Conservation (phyloP, 2,797 vertebrate species). For the Apogon talboti region DNA sequence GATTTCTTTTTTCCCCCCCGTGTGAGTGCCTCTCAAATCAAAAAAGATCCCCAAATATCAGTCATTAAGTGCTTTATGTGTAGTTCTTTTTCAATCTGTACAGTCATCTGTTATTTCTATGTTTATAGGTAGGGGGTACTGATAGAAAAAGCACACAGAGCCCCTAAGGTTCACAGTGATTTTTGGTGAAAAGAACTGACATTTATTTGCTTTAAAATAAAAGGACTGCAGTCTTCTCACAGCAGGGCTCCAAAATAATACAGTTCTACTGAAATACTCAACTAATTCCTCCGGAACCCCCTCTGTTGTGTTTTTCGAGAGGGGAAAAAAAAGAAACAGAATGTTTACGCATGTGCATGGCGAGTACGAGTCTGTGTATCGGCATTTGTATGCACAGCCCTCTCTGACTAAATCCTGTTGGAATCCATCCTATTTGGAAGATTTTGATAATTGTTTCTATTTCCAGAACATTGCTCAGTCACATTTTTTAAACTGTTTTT, state of each 20-base stretch:
- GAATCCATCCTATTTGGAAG: conserved; percentile 63
- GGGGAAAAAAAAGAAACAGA: conserved; percentile 1
- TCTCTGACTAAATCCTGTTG: conserved; percentile 56
- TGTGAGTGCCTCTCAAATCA: conserved; percentile 2
- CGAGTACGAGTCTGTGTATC: conserved; percentile 12
- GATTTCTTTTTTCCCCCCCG: neutral
- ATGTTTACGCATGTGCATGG: conserved; percentile 12
- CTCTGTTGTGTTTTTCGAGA: conserved; percentile 21
- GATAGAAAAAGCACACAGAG: conserved; percentile 26
- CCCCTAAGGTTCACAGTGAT: conserved; percentile 35
- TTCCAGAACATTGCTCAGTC: conserved; percentile 43
- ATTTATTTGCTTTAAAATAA: conserved; percentile 53
- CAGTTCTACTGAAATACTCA: conserved; percentile 41
- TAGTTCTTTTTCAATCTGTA: neutral
- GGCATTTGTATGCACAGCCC: conserved; percentile 41
- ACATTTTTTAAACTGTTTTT: conserved; percentile 41
- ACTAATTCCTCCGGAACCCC: conserved; percentile 59
- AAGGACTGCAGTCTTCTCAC: conserved; percentile 45
- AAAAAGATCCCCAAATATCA: conserved; percentile 16
- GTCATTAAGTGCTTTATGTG: conserved; percentile 17
- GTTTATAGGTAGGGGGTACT: neutral
- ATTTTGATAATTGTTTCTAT: conserved; percentile 68
- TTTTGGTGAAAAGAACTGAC: conserved; percentile 38
- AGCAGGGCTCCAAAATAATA: conserved; percentile 60
- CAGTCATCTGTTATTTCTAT: conserved; percentile 2